Evolutionary conservation across 2,888 invertebrate genomes (phyloP), one percentile per base, ranked within the genome.

Genomic region (Sarcophaga variegata): DNA sequence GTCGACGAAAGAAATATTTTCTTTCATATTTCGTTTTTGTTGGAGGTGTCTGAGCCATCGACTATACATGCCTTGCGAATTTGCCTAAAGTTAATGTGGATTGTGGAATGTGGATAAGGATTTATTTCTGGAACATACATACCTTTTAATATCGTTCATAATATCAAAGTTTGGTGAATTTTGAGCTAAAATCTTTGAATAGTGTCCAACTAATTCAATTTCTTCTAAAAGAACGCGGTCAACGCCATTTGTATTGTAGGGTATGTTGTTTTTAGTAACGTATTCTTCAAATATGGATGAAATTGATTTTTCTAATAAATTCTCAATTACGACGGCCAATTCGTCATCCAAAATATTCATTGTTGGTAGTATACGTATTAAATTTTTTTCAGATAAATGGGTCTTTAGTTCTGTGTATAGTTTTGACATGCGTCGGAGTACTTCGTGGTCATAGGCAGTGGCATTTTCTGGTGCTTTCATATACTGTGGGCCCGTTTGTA

Each of bases 351-450:
- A 89, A 49, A 92, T 91, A 84, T 92, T 92, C 89, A 91, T 91
- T 72, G 91, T 91, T 83, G 93, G 91, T 79, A 95, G 94, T 88
- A 95, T 94, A 83, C 94, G 95, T 91, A 94, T 95, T 89, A 97
- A 95, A 92, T 97, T 96, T 90, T 96, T 96, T 90, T 96, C 96
- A 87, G 95, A 95, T 25, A 97, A 93, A 92, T 96, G 96, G 90
- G 95, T 95, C 96, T 96, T 96, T 17, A 97, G 94, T 90, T 96
- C 96, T 89, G 95, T 95, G 93, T 97, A 96, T 89, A 97, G 93
- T 90, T 95, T 95, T 88, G 95, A 95, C 17, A 97, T 94, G 85
- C 97, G 92, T 64, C 97, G 94, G 91, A 95, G 95, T 87, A 96
- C 95, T 93, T 97, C 97, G 45, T 94, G 94, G 74, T 96, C 95